Evolutionary conservation across 2,888 invertebrate genomes (phyloP), one percentile per base, ranked within the genome.

Genomic region (Endomychus coccineus): DNA sequence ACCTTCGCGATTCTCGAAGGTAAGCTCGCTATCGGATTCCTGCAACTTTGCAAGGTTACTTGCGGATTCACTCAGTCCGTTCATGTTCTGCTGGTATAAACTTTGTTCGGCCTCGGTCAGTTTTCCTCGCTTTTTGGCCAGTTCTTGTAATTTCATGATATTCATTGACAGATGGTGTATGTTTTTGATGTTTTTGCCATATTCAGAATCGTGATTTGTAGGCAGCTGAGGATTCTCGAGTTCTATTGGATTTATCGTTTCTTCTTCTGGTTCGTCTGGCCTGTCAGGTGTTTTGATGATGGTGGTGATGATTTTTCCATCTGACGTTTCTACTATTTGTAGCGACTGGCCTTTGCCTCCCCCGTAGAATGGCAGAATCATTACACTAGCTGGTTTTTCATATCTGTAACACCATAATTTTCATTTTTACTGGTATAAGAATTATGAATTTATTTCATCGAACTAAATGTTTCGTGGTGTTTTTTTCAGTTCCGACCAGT

Each of bases 301-400:
- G 33, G 51, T 47, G 3, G 59, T 58, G 4, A 50, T 49, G 2
- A 62, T 44, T 16, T 64, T 61, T 11, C 78, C 78, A 47, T 71
- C 64, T 4, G 64, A 62, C 34, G 71, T 69, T 61, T 71, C 73
- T 32, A 68, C 71, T 33, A 78, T 67, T 70, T 74, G 74, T 49
- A 81, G 62, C 35, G 77, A 74, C 60, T 82, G 79, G 1, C 83
- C 83, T 54, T 75, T 77, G 2, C 74, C 78, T 16, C 82, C 83
- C 1, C 84, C 83, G 54, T 83, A 83, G 61, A 77, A 83, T 9
- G 81, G 78, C 23, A 80, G 55, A 35, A 60, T 39, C 1, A 61
- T 61, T 25, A 65, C 48, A 53, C 56, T 62, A 11, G 32, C 17
- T 9, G 29, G 30, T 27, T 11, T n/a, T 15, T 27, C 35, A 17